Conservation (phyloP, 2,888 invertebrate genomes). For the Beris morrisii region DNA sequence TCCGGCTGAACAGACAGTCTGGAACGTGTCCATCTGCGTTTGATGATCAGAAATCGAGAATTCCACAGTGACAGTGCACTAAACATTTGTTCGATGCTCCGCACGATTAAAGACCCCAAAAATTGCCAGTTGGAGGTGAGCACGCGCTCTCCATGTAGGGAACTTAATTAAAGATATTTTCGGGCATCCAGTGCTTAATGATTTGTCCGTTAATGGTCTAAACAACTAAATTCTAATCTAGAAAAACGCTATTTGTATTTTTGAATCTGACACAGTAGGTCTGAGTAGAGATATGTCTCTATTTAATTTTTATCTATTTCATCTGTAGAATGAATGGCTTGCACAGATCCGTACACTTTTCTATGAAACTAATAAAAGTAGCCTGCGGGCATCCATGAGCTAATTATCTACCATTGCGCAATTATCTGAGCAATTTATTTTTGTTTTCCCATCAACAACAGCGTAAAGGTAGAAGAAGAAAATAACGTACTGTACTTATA, state of each 20-base stretch:
- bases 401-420: constrained; percentile 32
- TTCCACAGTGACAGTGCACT: constrained; percentile 32
- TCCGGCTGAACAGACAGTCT: constrained; percentile 23
- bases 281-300: no score
- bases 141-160: constrained; percentile 33
- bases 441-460: constrained; percentile 26
- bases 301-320: no score
- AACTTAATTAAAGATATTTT: constrained; percentile 23
- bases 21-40: constrained; percentile 25
- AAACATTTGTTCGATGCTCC: neutral
- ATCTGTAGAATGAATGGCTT: no score
- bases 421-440: constrained; percentile 32
- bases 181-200: constrained; percentile 5
- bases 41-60: constrained; percentile 27
- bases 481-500: neutral
- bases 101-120: constrained; percentile 1
- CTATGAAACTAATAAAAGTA: constrained; percentile 18
- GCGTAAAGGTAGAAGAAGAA: no score
- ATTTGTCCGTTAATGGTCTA: constrained; percentile 28
- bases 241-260: no score
- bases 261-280: no score
- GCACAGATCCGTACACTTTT: no score
- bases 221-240: constrained; percentile 28
- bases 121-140: constrained; percentile 31
- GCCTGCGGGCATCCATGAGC: constrained; percentile 23